Base-by-base conservation (phyloP, 2,888 invertebrate genomes). In the Nipponacmea schrenckii region DNA sequence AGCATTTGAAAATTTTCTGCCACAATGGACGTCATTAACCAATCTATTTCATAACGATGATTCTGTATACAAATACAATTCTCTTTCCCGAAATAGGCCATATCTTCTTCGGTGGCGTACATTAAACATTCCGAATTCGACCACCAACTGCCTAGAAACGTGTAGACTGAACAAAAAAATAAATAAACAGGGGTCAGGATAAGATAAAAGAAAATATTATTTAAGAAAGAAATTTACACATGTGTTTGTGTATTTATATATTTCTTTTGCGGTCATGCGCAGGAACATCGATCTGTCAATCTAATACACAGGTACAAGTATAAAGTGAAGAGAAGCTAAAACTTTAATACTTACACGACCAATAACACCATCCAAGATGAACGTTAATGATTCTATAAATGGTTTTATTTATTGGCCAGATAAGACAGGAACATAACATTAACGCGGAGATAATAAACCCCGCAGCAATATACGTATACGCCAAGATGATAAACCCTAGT, bases 401-500 rank as follows among this genome's bases (percentile, higher is more conserved):
- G 20, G 56, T 56, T 20, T 56, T 56, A 4, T 56, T 56, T 10
- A 56, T 5, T 20, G 56, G 56, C 56, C 56, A 56, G 0, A 56
- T 56, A 15, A 56, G 20, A 56, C 56, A 56, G 56, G 56, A 56
- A 56, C 56, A 56, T 56, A 56, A 24, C 56, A 56, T 56, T 20
- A 56, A 56, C 2, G 56, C 56, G 24, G 20, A 56, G 56, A 56
- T 56, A 3, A 56, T 56, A 56, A 56, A 56, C 10, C 56, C 56
- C 20, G 56, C 56, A 1, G 56, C 56, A 20, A 56, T 56, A 24
- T 56, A 56, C 14, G 56, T 56, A 56, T 56, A 56, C 14, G 56
- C 56, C 4, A 56, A 7, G 20, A 24, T 56, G 1, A 56, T 24
- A 56, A 56, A 56, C 56, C 56, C 56, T 56, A 56, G 24, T 24